Percentiles rank a stretch among this genome's conserved stretches.
These are phyloP conservation scores for Apocrypta bakeri DNA, from an alignment of 1,140 invertebrate genomes.

Conservation along the genomic window DNA sequence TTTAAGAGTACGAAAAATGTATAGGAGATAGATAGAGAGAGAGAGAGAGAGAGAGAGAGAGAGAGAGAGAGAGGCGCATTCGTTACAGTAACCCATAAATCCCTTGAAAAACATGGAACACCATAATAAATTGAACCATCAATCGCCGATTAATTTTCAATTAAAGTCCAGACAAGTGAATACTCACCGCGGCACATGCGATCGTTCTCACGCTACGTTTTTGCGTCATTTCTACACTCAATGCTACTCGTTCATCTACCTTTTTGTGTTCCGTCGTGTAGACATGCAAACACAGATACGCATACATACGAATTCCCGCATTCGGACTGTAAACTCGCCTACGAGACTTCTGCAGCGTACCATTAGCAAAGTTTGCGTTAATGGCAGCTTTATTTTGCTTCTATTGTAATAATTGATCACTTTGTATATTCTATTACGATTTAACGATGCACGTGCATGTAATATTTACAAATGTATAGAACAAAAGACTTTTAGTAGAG, in stretches of 20 bases:
- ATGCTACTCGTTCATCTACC: not conserved
- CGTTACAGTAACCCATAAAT: not conserved
- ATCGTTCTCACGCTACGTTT: constrained; percentile 26
- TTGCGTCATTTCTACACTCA: not conserved
- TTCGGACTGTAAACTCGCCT: not conserved
- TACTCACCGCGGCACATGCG: not conserved
- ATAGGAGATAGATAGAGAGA: no score
- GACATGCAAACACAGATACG: no score
- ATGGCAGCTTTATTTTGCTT: constrained; percentile 22
- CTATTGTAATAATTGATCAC: no score
- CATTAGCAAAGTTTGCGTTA: not conserved
- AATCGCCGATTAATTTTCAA: constrained; percentile 40
- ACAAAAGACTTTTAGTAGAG: not conserved
- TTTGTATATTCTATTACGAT: not conserved
- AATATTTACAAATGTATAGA: not conserved
- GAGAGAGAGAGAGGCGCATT: not conserved
- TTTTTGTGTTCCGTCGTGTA: no score
- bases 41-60: no score
- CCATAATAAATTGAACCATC: constrained; percentile 8
- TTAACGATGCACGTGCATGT: not conserved
- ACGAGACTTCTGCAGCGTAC: not conserved
- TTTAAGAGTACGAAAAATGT: no score
- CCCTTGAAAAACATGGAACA: not conserved
- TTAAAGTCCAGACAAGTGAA: not conserved
- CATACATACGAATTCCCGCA: not conserved